These are phyloP conservation scores for Ptychodera flava DNA, from an alignment of 35 echinoderm and acorn worm genomes.

Conservation along the genomic window DNA sequence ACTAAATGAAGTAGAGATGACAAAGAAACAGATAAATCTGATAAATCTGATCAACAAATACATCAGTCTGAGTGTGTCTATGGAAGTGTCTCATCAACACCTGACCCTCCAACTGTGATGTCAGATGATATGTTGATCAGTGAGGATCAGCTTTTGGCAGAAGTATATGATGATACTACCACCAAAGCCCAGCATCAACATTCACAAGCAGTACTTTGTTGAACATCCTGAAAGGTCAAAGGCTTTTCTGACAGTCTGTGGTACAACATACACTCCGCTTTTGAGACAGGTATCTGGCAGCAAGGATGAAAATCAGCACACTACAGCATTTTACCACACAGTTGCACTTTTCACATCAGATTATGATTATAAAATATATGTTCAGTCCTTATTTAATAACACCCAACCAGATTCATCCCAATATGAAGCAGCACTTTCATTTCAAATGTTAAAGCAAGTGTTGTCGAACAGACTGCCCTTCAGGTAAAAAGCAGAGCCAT, in stretches of 20 bases:
- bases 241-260: not conserved
- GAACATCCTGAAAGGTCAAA: not conserved
- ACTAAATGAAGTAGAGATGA: not conserved
- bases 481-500: not conserved
- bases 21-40: not conserved
- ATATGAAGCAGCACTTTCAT: not conserved
- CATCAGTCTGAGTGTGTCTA: not conserved
- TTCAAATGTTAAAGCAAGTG: not conserved
- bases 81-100: not conserved
- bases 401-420: not conserved
- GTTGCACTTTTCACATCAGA: not conserved
- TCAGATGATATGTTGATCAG: not conserved
- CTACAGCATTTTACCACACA: not conserved
- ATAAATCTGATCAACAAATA: not conserved
- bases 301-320: not conserved
- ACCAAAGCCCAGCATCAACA: not conserved
- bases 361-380: not conserved
- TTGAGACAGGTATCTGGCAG: not conserved
- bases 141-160: not conserved
- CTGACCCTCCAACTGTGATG: not conserved
- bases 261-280: not conserved
- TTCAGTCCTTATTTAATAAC: not conserved
- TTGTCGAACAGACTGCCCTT: not conserved
- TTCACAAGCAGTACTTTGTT: not conserved
- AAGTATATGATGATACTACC: not conserved